phyloP scores from a whole-genome alignment of 2,888 invertebrate genomes.

The Acrobasis consociella region DNA sequence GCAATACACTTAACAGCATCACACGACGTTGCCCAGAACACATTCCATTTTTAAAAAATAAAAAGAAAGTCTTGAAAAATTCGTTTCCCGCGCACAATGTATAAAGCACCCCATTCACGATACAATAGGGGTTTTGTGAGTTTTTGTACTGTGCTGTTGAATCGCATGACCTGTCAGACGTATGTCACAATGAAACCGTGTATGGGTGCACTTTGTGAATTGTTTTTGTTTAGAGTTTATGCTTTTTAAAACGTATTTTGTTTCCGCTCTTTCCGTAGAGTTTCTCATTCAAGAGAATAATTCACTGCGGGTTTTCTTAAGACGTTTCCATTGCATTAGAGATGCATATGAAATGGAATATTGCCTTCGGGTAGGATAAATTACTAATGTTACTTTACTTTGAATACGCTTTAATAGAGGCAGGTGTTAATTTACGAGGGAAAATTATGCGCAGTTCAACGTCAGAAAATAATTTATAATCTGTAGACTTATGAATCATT shows the following conservation, averaged over 20 bases:
- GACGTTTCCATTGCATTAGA: constrained; percentile 45
- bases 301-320: constrained; percentile 46
- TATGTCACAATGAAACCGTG: constrained; percentile 60
- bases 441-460: constrained; percentile 10
- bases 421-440: constrained; percentile 16
- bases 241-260: constrained; percentile 36
- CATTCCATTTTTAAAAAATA: constrained; percentile 55
- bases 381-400: constrained; percentile 21
- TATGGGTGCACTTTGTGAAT: constrained; percentile 74
- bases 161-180: constrained; percentile 61
- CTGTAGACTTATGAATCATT: constrained; percentile 1
- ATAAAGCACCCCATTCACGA: constrained; percentile 73
- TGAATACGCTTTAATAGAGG: constrained; percentile 13
- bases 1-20: constrained; percentile 71
- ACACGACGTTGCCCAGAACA: constrained; percentile 63
- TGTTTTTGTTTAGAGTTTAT: constrained; percentile 67
- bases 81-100: constrained; percentile 70
- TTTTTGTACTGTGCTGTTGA: constrained; percentile 51
- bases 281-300: constrained; percentile 46
- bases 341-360: constrained; percentile 33
- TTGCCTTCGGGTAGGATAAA: constrained; percentile 23
- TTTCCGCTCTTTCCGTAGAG: constrained; percentile 25
- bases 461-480: constrained; percentile 14
- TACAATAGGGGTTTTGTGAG: constrained; percentile 70
- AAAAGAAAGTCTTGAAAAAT: constrained; percentile 76